Conservation (phyloP, 2,797 vertebrate species). For the Micrastur ruficollis region DNA sequence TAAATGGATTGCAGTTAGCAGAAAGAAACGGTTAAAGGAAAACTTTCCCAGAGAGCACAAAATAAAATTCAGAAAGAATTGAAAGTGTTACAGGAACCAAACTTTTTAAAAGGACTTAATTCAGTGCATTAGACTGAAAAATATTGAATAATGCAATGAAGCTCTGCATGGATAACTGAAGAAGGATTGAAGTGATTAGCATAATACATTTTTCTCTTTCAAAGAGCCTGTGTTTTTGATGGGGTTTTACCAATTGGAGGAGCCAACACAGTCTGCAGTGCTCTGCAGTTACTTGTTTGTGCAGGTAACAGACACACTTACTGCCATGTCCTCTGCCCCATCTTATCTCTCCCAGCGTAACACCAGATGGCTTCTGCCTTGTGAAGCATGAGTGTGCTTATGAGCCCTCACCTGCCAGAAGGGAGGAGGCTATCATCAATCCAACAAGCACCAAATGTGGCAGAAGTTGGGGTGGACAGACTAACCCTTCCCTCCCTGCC, state of each 20-base stretch:
- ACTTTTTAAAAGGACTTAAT: background rate
- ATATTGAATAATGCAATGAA: background rate
- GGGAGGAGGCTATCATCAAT: background rate
- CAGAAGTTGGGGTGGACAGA: background rate
- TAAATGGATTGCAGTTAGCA: background rate
- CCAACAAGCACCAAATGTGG: background rate
- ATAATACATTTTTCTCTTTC: background rate
- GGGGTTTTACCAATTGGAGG: background rate
- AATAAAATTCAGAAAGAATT: background rate
- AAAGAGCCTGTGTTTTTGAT: background rate
- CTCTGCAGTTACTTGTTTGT: background rate
- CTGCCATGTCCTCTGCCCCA: background rate
- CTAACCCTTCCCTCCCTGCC: background rate
- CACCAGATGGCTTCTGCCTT: background rate
- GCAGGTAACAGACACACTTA: background rate
- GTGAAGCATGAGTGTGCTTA: background rate
- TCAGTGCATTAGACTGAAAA: background rate
- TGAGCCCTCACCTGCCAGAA: background rate
- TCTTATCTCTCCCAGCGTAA: background rate
- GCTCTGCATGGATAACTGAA: background rate
- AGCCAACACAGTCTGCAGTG: background rate
- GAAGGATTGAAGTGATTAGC: background rate
- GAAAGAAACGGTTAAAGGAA: background rate
- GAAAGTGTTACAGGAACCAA: background rate
- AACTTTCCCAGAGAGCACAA: background rate